A percentile compares a stretch with the other conserved stretches of the same genome.
Conservation (phyloP, 2,113 vertebrate genomes). For the Mirounga angustirostris region DNA sequence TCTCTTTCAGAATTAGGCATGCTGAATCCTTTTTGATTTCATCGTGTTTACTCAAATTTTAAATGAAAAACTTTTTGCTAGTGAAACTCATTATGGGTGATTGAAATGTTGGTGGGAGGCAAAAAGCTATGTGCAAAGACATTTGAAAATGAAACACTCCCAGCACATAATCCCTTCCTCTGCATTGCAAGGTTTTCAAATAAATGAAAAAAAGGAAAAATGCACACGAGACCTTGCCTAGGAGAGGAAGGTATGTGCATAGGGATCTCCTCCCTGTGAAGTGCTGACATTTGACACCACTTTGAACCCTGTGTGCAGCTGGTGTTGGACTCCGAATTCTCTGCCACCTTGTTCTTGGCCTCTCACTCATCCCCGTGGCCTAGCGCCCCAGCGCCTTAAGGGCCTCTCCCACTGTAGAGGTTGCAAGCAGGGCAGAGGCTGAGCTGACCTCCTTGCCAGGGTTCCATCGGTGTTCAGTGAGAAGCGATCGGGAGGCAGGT, state of each 20-base stretch:
- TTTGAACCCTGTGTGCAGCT: slow-evolving; percentile 58
- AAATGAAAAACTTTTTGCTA: slow-evolving; percentile 38
- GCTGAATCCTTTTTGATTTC: neutral
- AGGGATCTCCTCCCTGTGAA: neutral
- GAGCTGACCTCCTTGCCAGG: neutral
- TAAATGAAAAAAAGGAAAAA: slow-evolving; percentile 50
- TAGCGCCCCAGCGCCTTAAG: neutral
- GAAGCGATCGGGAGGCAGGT: neutral
- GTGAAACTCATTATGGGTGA: neutral
- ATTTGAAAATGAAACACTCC: slow-evolving; percentile 74
- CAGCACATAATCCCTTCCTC: slow-evolving; percentile 51
- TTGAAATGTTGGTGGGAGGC: slow-evolving; percentile 43
- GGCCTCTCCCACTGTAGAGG: neutral
- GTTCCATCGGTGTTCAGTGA: neutral
- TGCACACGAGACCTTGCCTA: neutral
- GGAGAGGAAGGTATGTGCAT: neutral
- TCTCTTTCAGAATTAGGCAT: neutral
- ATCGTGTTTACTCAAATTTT: slow-evolving; percentile 38
- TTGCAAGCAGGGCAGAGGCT: neutral
- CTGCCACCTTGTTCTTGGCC: slow-evolving; percentile 61
- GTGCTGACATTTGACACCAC: slow-evolving; percentile 65
- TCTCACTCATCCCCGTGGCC: slow-evolving; percentile 45
- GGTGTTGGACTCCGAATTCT: slow-evolving; percentile 27
- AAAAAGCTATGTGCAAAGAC: slow-evolving; percentile 61
- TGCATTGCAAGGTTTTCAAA: slow-evolving; percentile 38